phyloP scores from a whole-genome alignment of 1,140 invertebrate genomes.

The Spodoptera litura region DNA sequence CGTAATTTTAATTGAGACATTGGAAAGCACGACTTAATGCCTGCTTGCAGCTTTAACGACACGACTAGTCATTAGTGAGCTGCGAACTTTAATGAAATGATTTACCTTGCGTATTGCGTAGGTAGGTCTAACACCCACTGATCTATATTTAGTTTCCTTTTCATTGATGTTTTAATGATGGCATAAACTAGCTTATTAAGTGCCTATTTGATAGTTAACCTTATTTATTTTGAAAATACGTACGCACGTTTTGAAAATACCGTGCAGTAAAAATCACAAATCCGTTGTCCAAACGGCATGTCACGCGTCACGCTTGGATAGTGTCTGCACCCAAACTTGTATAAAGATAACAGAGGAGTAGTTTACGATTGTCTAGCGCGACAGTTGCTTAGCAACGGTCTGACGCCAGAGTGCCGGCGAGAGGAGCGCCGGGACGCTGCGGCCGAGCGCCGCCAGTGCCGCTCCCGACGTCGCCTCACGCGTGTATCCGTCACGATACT shows the following conservation, averaged over 20 bases:
- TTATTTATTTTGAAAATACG: neutral
- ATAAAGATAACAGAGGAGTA: constrained; percentile 32
- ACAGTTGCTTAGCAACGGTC: constrained; percentile 69
- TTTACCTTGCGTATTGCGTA: neutral
- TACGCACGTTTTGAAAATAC: neutral
- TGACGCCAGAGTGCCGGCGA: constrained; percentile 64
- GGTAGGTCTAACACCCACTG: no score
- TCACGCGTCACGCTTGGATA: neutral
- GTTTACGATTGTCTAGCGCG: constrained; percentile 24
- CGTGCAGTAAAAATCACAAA: neutral
- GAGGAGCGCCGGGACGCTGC: constrained; percentile 64
- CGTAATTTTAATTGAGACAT: constrained; percentile 11
- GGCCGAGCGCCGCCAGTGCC: constrained; percentile 61
- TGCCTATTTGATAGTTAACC: no score
- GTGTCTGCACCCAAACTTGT: constrained; percentile 6
- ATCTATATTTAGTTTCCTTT: no score
- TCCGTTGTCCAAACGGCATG: neutral
- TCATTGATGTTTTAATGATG: no score
- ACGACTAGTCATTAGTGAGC: neutral
- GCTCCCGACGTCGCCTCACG: constrained; percentile 58
- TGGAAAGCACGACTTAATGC: constrained; percentile 8
- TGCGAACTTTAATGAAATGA: neutral
- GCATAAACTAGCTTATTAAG: no score
- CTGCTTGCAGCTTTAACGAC: neutral
- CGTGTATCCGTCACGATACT: constrained; percentile 18